Base-by-base conservation (phyloP, 2,113 vertebrate genomes). In the Eulacestoma nigropectus region DNA sequence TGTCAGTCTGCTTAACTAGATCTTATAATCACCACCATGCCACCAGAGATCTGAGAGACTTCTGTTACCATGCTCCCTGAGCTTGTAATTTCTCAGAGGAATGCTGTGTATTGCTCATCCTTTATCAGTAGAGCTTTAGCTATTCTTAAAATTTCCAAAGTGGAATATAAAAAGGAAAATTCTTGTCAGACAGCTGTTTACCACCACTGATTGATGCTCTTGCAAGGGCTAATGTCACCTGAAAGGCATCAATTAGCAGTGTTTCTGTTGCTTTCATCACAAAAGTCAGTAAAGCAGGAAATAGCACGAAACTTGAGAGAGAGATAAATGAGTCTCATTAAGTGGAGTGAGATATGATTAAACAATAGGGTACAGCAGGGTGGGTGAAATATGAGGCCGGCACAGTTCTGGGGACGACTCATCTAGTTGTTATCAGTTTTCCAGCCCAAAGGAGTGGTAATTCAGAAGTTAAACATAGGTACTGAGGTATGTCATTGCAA, bases 321-420 rank as follows among this genome's bases (percentile, higher is more conserved):
- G 92, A 89, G 88, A 96, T 59, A 89, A 95, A 96, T 86, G 52
- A 82, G 41, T 50, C 80, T 93, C 60, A 78, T 93, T 93, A 88
- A 64, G 32, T 90, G 42, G 41, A 84, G 44, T 78, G 80, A 90
- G 52, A 63, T 81, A 67, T 90, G 82, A 88, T 92, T 86, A 92
- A 96, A 90, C 90, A 90, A 65, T 35, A 78, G 32, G 29, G 47
- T 64, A 87, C 44, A 79, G 77, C 57, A 87, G 81, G 60, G 62
- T 92, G 68, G 85, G 69, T 87, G 81, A 78, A 8, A 2, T 47
- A 62, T 80, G 78, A 85, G 93, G 79, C 59, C 63, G 64, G 76
- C 33, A 35, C 60, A 68, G 64, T 78, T 60, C 46, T 53, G 49
- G 22, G 41, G 60, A 90, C 20, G 0, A 90, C 84, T 96, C 92